Evolutionary conservation across 1,140 invertebrate genomes (phyloP), one percentile per base, ranked within the genome.

Genomic region (Ooceraea biroi): DNA sequence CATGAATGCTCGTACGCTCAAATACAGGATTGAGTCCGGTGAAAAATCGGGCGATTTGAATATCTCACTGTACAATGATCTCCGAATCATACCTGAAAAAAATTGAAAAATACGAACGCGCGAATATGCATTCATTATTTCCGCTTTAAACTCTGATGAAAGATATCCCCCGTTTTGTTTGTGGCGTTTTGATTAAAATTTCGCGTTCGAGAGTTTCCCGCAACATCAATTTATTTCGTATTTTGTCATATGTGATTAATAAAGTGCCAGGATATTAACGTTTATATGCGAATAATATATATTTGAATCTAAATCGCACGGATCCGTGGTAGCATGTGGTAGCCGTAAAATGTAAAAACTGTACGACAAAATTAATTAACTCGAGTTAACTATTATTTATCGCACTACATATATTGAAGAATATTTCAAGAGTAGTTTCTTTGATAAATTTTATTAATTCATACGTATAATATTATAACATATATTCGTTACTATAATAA

Each of bases 91-190:
- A 66, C 36, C 19, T 17, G 14, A 65, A 66, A 7, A 52, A 66
- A 65, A 77, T 66, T n/a, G 44, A 22, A 65, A 52, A 76, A 36
- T 63, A 50, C 73, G 48, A 41, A 27, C 22, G 46, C 46, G 58
- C 46, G 14, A 66, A 52, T 25, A 52, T 27, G 58, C 27, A 52
- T 77, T 77, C 19, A 41, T 77, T 52, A 77, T 77, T 77, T 66
- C n/a, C 27, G 10, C 50, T 77, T 65, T 52, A 14, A 77, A 52
- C 30, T n/a, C 17, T 7, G 36, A 7, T 36, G 36, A 36, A 36
- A 7, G 36, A 7, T 36, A 36, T 36, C 7, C 7, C 36, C 36
- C 36, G 2, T 36, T 36, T 50, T 2, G 44, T 76, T 52, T 36
- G 22, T 25, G 10, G 2, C 60, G 10, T 63, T 66, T 77, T 3